A percentile compares a stretch with the other conserved stretches of the same genome.
phyloP scores from a whole-genome alignment of 2,797 vertebrate genomes.

The Pempheris klunzingeri region DNA sequence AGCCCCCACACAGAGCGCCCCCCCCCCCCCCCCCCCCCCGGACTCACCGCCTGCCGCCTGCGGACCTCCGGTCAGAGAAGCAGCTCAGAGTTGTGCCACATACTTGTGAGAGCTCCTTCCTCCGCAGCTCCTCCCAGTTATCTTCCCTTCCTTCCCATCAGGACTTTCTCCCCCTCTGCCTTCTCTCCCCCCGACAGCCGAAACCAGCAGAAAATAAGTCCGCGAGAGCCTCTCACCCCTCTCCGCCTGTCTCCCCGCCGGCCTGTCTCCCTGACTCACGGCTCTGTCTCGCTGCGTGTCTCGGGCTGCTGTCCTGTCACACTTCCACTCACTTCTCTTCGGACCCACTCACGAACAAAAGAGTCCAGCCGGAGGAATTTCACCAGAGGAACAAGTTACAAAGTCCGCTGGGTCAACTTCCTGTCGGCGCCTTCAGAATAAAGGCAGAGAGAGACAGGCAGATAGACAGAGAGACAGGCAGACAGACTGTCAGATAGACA shows the following conservation, averaged over 20 bases:
- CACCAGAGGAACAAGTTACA: slow-evolving; percentile 7
- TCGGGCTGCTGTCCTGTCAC: neutral
- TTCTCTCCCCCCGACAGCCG: neutral
- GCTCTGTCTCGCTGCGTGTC: too few relatives aligned
- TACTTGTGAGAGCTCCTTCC: slow-evolving; percentile 31
- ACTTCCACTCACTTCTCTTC: neutral
- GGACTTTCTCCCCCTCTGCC: neutral
- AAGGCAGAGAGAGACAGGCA: too few relatives aligned
- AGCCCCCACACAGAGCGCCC: too few relatives aligned
- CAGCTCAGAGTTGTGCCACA: slow-evolving; percentile 42
- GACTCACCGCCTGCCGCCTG: too few relatives aligned
- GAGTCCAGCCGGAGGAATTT: slow-evolving; percentile 49
- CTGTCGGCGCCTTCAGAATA: slow-evolving; percentile 49
- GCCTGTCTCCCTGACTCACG: too few relatives aligned
- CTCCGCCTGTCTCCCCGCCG: too few relatives aligned
- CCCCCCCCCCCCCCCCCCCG: too few relatives aligned
- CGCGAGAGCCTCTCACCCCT: neutral
- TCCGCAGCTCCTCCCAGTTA: slow-evolving; percentile 34
- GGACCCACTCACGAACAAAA: too few relatives aligned
- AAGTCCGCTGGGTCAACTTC: slow-evolving; percentile 1
- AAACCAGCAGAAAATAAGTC: neutral
- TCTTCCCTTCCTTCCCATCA: slow-evolving; percentile 31
- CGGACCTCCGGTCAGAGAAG: neutral
- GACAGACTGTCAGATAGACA: too few relatives aligned
- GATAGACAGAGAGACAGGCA: too few relatives aligned